Evolutionary conservation across 1,140 invertebrate species (phyloP).

Genomic region (Heliothis virescens): DNA sequence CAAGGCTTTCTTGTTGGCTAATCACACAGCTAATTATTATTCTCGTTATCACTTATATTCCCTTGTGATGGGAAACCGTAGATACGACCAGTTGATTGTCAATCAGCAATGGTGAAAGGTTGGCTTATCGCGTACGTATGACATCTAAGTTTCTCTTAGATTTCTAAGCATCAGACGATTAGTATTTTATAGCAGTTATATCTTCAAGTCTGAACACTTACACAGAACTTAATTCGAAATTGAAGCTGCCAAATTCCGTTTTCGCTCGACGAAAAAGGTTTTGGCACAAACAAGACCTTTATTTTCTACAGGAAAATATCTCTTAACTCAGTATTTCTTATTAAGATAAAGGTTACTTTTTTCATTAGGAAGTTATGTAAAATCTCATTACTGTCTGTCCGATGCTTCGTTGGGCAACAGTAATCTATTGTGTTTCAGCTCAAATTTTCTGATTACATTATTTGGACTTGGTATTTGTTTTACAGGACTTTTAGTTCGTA

Average conservation of each 20-base stretch:
- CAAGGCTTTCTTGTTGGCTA: background rate
- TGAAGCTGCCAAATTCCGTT: too few species aligned
- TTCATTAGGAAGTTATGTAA: background rate
- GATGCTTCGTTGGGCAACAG: background rate
- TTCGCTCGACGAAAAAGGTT: background rate
- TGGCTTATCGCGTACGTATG: background rate
- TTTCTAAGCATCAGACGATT: background rate
- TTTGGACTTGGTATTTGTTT: background rate
- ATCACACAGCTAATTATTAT: background rate
- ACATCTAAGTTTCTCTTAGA: background rate
- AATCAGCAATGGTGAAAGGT: slow-evolving; percentile 31
- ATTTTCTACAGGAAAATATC: background rate
- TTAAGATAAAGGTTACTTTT: slow-evolving; percentile 6
- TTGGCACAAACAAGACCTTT: background rate
- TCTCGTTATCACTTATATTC: slow-evolving; percentile 19
- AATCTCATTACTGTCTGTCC: background rate
- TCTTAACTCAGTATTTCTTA: background rate
- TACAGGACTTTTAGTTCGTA: background rate
- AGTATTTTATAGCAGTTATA: background rate
- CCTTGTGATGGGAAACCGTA: slow-evolving; percentile 19
- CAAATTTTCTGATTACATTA: background rate
- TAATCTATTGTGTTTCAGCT: background rate
- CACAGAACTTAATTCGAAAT: too few species aligned
- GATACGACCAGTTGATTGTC: slow-evolving; percentile 20
- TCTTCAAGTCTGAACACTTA: too few species aligned